Evolutionary conservation across 1,140 invertebrate genomes (phyloP), one percentile per base, ranked within the genome.

Genomic region (Akabosia matsudoensis): DNA sequence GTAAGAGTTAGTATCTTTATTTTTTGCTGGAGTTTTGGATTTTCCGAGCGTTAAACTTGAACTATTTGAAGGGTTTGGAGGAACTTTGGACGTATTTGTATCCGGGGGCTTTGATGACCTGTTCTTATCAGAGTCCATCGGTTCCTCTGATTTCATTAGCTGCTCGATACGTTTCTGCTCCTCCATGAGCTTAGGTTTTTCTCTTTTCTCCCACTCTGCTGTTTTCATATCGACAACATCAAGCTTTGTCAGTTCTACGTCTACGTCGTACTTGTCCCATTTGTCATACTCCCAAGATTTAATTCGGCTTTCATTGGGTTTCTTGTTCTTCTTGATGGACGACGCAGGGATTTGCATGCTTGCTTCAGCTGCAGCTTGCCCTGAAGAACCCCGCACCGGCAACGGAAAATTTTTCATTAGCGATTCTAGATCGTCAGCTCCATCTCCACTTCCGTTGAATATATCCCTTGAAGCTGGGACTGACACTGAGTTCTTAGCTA

Each of bases 181-280:
- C 18, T 77, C 70, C 33, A 45, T n/a, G 0, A 76, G 16, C 75
- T 77, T 77, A 16, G 67, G 45, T 56, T 71, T 78, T 18, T 52
- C 67, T 28, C 18, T 4, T 24, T 64, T 76, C 52, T 79, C 79
- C 76, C 76, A 79, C 54, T 81, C 80, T 52, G 77, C 33, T n/a
- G 22, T 30, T 51, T 79, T 70, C 76, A 79, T 79, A 10, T 90
- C 88, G 34, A 86, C 84, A 37, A 91, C 82, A 75, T 91, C 90
- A 82, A 90, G 88, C 79, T 89, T 89, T 67, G 88, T 84, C 10
- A 90, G 82, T 84, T 91, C 91, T 16, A 86, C 87, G 71, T 92
- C 90, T 0, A 87, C 87, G 82, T 91, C 90, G 82, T 89, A 91
- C 83, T 90, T 90, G 82, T 91, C 89, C 91, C 91, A 92, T 75